Evolutionary conservation across 2,797 vertebrate species (phyloP), one percentile per base, ranked within the genome.

Genomic region (Sebastiscus albofasciatus): DNA sequence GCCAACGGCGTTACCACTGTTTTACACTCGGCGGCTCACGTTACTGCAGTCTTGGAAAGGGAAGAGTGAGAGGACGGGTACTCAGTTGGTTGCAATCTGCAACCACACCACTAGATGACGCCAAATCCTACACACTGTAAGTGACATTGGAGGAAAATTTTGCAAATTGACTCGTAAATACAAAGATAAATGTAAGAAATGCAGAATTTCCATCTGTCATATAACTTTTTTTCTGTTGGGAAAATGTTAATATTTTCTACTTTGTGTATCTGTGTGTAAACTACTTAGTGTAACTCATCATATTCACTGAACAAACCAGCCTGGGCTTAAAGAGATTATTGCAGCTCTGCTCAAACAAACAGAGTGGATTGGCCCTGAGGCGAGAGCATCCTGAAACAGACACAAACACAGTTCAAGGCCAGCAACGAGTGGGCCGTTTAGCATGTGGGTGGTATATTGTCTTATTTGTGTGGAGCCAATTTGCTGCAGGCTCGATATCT

Each of bases 291-390:
- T 81, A 39, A 60, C 64, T 82, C 36, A 46, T 80, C 42, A 8
- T 66, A 11, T n/a, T 72, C 13, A 2, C 59, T 62, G 82, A 26
- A 60, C 20, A 83, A 85, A 81, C 73, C 69, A 69, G 29, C 66
- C 27, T 7, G 1, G 26, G 56, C 36, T 64, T 34, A 29, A 39
- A 54, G 27, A 34, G 84, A 81, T 84, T 78, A 79, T 9, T 56
- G 29, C 46, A 80, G 75, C 75, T 69, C 71, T 75, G 60, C 70
- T 82, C 82, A 84, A 79, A 85, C 82, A 83, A 75, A 80, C 82
- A 67, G 22, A 26, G 0, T 7, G 20, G 61, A 73, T 71, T 52
- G 39, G 56, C 65, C 84, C 75, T 39, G 59, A 18, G 24, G 81
- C 52, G 18, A 67, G 60, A 36, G 67, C 81, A 58, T 83, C 80